These are phyloP conservation scores for Actinia tenebrosa DNA, from an alignment of 64 coral and sea anemone species.

Conservation along the genomic window DNA sequence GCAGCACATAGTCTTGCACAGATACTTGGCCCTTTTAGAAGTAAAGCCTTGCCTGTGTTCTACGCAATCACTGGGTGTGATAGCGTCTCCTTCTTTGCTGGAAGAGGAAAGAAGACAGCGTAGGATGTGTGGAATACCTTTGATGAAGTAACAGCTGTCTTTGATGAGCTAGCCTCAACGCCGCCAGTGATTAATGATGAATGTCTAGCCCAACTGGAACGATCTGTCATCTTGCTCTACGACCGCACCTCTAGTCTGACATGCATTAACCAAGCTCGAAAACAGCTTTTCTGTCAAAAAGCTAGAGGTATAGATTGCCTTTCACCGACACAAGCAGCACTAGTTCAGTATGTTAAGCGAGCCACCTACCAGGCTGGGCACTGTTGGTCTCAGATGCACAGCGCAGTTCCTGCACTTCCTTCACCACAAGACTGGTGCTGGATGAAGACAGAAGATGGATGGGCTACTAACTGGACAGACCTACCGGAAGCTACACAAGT, in stretches of 20 bases:
- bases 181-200: constrained; percentile 23
- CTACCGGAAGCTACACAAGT: constrained; percentile 33
- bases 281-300: constrained; percentile 34
- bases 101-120: constrained; percentile 34
- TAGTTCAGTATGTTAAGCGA: constrained; percentile 20
- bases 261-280: constrained; percentile 24
- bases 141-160: constrained; percentile 37
- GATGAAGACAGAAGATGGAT: constrained; percentile 4
- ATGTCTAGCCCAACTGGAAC: constrained; percentile 27
- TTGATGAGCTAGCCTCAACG: neutral
- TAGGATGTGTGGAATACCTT: constrained; percentile 38
- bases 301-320: constrained; percentile 20
- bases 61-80: constrained; percentile 21
- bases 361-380: constrained; percentile 43
- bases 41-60: constrained; percentile 16
- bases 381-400: constrained; percentile 13
- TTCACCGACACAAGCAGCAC: constrained; percentile 35
- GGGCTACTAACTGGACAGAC: constrained; percentile 29
- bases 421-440: constrained; percentile 45
- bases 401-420: constrained; percentile 29
- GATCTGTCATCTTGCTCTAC: constrained; percentile 33
- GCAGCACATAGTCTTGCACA: neutral
- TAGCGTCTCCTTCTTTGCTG: constrained; percentile 21
- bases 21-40: neutral
- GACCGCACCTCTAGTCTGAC: constrained; percentile 14